Conservation (phyloP, 2,888 invertebrate genomes). For the Sympetrum striolatum region DNA sequence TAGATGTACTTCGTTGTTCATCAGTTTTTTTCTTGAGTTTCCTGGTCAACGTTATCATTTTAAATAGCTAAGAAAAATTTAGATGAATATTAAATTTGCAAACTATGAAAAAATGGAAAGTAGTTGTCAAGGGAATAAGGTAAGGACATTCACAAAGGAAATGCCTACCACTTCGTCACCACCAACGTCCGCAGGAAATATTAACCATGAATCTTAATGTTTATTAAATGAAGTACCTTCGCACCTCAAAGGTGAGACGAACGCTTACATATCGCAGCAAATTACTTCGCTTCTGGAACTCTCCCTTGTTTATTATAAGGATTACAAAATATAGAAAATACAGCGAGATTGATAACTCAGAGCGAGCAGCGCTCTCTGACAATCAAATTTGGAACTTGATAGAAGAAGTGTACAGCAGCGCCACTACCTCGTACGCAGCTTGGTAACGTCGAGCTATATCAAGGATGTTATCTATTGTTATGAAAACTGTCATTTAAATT, state of each 20-base stretch:
- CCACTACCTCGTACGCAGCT: no score
- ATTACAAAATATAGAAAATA: neutral
- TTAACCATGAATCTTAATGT: neutral
- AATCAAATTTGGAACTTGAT: no score
- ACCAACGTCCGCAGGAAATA: neutral
- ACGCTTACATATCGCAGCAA: neutral
- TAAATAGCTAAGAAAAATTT: neutral
- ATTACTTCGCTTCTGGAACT: neutral
- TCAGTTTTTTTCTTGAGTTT: conserved; percentile 68
- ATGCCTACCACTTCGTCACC: conserved; percentile 18
- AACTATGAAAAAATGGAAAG: neutral
- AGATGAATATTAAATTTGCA: neutral
- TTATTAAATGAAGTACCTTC: neutral
- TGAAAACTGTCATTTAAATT: no score
- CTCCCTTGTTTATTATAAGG: neutral
- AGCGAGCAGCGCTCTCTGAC: no score
- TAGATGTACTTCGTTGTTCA: conserved; percentile 54
- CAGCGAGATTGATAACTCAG: no score
- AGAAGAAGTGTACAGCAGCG: no score
- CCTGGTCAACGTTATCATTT: conserved; percentile 77
- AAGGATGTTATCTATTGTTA: no score
- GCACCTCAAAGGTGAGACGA: neutral
- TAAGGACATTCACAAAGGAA: no score
- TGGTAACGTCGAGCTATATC: no score
- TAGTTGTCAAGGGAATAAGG: neutral